These are phyloP conservation scores for Erebia epiphron DNA, from an alignment of 2,888 invertebrate species.

Conservation along the genomic window DNA sequence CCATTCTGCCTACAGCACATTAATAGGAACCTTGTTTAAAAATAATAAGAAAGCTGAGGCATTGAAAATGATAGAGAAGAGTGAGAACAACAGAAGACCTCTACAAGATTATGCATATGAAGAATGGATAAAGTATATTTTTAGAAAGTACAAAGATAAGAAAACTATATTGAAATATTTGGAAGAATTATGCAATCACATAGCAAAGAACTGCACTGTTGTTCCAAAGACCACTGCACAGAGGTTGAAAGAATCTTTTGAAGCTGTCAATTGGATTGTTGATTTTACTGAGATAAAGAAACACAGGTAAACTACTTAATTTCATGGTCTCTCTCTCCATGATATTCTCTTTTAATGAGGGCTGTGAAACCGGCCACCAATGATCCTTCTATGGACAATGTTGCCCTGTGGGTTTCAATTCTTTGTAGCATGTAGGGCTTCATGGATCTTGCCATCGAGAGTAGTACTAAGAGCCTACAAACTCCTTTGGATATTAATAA, in stretches of 20 bases:
- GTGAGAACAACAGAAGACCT: conserved; percentile 68
- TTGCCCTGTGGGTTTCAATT: too few species aligned
- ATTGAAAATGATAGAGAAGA: conserved; percentile 83
- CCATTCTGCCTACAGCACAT: conserved; percentile 72
- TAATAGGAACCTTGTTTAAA: conserved; percentile 84
- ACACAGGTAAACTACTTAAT: conserved; percentile 51
- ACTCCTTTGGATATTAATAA: too few species aligned
- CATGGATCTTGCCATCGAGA: too few species aligned
- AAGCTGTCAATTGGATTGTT: conserved; percentile 58
- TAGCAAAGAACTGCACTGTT: conserved; percentile 72
- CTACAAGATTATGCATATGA: conserved; percentile 75
- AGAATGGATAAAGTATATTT: conserved; percentile 78
- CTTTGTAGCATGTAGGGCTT: too few species aligned
- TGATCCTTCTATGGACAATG: too few species aligned
- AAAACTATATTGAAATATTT: conserved; percentile 65
- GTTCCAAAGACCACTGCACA: conserved; percentile 56
- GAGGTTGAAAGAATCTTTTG: conserved; percentile 57
- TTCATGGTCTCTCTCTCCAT: too few species aligned
- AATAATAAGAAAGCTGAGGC: conserved; percentile 83
- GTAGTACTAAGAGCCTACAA: too few species aligned
- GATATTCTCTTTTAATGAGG: too few species aligned
- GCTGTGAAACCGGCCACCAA: too few species aligned
- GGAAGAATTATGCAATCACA: conserved; percentile 82
- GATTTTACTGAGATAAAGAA: conserved; percentile 58
- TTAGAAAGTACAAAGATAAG: conserved; percentile 63